Evolutionary conservation across 2,797 vertebrate species (phyloP).

Genomic region (Anolis apletophallus): DNA sequence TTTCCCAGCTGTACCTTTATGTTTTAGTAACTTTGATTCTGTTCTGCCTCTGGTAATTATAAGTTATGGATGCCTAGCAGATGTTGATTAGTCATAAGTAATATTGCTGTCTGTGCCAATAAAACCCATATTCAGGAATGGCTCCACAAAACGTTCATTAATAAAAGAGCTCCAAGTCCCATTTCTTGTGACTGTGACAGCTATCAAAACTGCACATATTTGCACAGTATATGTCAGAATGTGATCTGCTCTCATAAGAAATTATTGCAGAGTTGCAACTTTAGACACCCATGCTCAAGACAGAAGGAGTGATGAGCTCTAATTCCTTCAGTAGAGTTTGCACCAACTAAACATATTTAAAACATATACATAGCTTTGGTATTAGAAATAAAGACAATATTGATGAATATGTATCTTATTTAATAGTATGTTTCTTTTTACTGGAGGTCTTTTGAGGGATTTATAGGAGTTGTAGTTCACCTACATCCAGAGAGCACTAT

Average conservation of each 20-base stretch:
- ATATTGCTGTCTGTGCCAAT: conserved; percentile 6
- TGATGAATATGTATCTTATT: not conserved
- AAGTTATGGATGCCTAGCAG: conserved; percentile 21
- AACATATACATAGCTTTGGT: not conserved
- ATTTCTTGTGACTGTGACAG: not conserved
- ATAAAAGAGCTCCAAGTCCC: not conserved
- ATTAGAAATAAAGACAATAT: not conserved
- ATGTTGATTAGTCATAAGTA: not conserved
- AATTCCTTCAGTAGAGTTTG: not conserved
- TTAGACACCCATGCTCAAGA: not conserved
- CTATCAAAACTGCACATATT: not conserved
- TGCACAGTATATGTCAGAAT: not conserved
- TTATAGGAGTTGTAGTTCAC: no score
- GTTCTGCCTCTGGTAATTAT: conserved; percentile 22
- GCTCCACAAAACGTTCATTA: not conserved
- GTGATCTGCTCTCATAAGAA: not conserved
- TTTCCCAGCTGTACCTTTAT: not conserved
- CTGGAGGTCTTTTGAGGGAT: no score
- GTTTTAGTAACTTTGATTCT: not conserved
- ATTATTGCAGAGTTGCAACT: not conserved
- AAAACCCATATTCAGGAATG: conserved; percentile 18
- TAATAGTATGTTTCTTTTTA: conserved; percentile 1
- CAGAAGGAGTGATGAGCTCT: not conserved
- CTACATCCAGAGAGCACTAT: no score
- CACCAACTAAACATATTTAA: not conserved